Conservation (phyloP, 2,113 vertebrate species). For the Bos taurus region DNA sequence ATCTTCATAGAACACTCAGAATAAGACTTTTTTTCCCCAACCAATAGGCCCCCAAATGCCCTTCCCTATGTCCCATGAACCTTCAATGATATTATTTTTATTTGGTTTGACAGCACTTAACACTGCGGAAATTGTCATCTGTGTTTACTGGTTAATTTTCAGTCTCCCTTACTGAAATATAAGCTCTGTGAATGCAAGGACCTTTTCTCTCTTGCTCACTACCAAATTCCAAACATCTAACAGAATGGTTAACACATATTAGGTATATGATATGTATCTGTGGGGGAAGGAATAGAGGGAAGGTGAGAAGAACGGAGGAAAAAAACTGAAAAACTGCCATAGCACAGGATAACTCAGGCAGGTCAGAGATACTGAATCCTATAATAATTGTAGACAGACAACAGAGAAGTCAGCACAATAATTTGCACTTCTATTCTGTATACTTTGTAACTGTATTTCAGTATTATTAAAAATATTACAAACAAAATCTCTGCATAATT, state of each 20-base stretch:
- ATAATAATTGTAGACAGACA: neutral
- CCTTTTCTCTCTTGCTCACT: neutral
- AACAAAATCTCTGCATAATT: neutral
- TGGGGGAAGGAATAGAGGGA: neutral
- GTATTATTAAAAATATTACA: neutral
- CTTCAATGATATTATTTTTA: neutral
- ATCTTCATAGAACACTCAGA: neutral
- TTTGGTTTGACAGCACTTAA: neutral
- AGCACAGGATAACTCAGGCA: neutral
- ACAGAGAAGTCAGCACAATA: neutral
- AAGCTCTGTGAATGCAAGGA: neutral
- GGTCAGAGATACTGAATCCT: neutral
- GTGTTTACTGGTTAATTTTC: neutral
- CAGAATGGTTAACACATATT: neutral
- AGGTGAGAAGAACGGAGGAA: neutral
- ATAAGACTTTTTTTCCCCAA: neutral
- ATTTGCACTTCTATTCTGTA: neutral
- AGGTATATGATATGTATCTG: neutral
- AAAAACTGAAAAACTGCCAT: neutral
- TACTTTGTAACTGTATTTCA: neutral
- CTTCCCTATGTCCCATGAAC: neutral
- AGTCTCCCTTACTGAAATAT: neutral
- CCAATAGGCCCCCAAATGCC: neutral
- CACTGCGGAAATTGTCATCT: neutral
- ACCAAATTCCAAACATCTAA: neutral